Percentiles rank a stretch among this genome's conserved stretches.
These are phyloP conservation scores for Ctenomys sociabilis DNA, from an alignment of 2,113 vertebrate species.

Conservation along the genomic window DNA sequence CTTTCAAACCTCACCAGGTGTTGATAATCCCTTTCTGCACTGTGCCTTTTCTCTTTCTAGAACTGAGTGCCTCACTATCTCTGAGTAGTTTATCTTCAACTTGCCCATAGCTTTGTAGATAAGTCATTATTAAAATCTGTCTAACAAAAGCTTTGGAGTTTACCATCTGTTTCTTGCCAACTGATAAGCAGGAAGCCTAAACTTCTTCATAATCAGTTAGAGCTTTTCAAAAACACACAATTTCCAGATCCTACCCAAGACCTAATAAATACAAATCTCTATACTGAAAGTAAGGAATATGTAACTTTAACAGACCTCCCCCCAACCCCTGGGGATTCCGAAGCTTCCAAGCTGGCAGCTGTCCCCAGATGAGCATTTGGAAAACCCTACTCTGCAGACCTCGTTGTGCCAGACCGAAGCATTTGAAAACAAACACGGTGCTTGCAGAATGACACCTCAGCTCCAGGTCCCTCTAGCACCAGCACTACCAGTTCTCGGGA, in stretches of 20 bases:
- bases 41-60: not conserved
- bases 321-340: not conserved
- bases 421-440: not conserved
- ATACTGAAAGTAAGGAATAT: not conserved
- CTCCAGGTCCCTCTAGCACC: not conserved
- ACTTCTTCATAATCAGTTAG: not conserved
- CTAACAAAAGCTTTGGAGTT: not conserved
- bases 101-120: not conserved
- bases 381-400: not conserved
- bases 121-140: constrained; percentile 13
- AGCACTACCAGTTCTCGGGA: not conserved
- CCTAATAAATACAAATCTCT: not conserved
- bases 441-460: not conserved
- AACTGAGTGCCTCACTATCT: not conserved
- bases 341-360: not conserved
- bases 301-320: not conserved
- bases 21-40: no score
- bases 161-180: not conserved
- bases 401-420: not conserved
- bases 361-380: not conserved
- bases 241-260: constrained; percentile 26
- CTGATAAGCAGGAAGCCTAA: not conserved
- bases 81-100: not conserved
- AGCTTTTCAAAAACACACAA: not conserved
- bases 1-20: not conserved